These are phyloP conservation scores for Sebastes kiyomatsui DNA, from an alignment of 2,797 vertebrate genomes.

Conservation along the genomic window DNA sequence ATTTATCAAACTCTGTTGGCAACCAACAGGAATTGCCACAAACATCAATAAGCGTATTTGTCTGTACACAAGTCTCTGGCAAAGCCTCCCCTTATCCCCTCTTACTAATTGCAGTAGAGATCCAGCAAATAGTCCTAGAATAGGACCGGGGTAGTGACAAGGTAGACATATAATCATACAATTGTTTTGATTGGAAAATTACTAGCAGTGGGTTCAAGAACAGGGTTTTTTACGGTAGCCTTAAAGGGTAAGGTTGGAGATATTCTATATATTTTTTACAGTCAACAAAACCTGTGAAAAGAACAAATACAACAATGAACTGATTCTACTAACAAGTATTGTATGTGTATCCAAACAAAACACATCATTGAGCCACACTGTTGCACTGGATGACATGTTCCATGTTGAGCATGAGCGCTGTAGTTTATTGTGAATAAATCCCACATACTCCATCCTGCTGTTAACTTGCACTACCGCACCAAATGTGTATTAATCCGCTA, in stretches of 20 bases:
- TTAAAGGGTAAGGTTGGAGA: background rate
- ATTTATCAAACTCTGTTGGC: slow-evolving; percentile 45
- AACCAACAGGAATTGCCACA: slow-evolving; percentile 20
- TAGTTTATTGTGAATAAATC: background rate
- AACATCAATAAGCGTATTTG: slow-evolving; percentile 36
- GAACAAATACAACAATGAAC: background rate
- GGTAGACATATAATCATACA: background rate
- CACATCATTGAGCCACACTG: background rate
- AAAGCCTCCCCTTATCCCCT: slow-evolving; percentile 5
- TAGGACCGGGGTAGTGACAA: background rate
- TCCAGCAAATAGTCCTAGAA: background rate
- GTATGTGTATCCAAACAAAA: background rate
- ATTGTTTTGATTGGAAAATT: background rate
- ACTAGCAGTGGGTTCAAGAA: background rate
- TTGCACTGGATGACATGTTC: background rate
- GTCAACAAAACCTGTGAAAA: background rate
- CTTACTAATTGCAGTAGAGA: slow-evolving; percentile 1
- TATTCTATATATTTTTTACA: background rate
- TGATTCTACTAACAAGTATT: background rate
- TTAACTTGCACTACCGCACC: background rate
- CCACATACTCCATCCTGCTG: background rate
- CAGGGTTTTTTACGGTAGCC: background rate
- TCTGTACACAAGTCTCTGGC: slow-evolving; percentile 11
- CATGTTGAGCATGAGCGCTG: background rate
- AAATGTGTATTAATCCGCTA: background rate